These are phyloP conservation scores for Myxocyprinus asiaticus DNA, from an alignment of 2,113 vertebrate species.

Conservation along the genomic window DNA sequence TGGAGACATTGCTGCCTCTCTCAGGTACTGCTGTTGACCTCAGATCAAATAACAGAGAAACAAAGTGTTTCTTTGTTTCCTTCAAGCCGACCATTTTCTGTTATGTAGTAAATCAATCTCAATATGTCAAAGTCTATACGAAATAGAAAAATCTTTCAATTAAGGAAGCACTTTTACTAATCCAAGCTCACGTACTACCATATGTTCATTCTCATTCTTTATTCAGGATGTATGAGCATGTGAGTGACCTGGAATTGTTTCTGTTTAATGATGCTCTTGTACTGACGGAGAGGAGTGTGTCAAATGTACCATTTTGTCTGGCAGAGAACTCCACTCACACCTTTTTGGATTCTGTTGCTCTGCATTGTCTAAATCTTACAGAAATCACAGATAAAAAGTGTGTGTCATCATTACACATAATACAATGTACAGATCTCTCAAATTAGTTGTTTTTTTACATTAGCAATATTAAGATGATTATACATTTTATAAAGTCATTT, in stretches of 20 bases:
- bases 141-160: background rate
- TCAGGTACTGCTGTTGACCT: constrained; percentile 70
- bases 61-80: background rate
- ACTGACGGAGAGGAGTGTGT: constrained; percentile 62
- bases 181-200: background rate
- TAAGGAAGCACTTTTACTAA: background rate
- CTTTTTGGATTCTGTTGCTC: constrained; percentile 78
- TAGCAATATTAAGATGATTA: no score
- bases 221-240: constrained; percentile 72
- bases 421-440: background rate
- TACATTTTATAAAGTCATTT: no score
- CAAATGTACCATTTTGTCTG: constrained; percentile 71
- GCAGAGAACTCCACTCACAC: constrained; percentile 68
- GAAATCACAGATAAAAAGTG: constrained; percentile 78
- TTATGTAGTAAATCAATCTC: background rate
- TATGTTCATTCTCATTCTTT: background rate
- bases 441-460: no score
- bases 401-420: constrained; percentile 49
- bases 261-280: constrained; percentile 79
- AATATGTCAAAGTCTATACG: background rate
- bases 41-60: constrained; percentile 19
- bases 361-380: constrained; percentile 68
- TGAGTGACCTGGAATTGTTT: constrained; percentile 76
- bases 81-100: background rate
- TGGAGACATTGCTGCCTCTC: constrained; percentile 70